Evolutionary conservation across 2,888 invertebrate species (phyloP).

Genomic region (Cerastis rubricosa): DNA sequence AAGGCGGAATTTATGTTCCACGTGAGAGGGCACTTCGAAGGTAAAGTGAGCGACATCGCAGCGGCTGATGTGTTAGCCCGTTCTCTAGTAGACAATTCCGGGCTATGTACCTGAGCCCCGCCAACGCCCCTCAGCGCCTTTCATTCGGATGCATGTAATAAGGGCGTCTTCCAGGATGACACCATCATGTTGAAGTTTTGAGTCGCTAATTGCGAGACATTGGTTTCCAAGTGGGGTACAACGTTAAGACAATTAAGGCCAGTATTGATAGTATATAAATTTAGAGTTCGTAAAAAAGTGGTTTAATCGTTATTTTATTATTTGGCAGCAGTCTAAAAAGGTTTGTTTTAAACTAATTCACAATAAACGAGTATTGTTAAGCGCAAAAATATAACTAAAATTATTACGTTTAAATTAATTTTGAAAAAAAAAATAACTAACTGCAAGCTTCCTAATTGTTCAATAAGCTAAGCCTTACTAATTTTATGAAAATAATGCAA

Average conservation of each 20-base stretch:
- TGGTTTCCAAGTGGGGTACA: constrained; percentile 53
- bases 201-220: constrained; percentile 61
- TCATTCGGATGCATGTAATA: constrained; percentile 83
- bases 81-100: constrained; percentile 89
- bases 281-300: constrained; percentile 34
- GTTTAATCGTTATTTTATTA: constrained; percentile 17
- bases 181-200: constrained; percentile 88
- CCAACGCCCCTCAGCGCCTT: constrained; percentile 84
- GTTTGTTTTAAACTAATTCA: constrained; percentile 10
- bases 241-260: constrained; percentile 56
- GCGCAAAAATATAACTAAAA: neutral
- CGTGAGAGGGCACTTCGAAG: constrained; percentile 92
- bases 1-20: constrained; percentile 93
- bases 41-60: constrained; percentile 88
- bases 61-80: constrained; percentile 89
- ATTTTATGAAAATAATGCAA: constrained; percentile 16
- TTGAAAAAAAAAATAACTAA: neutral
- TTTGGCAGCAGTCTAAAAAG: constrained; percentile 16
- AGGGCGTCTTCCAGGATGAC: constrained; percentile 86
- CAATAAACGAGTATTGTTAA: constrained; percentile 3
- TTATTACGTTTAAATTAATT: neutral
- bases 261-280: constrained; percentile 62
- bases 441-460: constrained; percentile 7
- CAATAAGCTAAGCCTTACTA: constrained; percentile 31
- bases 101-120: constrained; percentile 90